phyloP scores from a whole-genome alignment of 2,113 vertebrate genomes.

The Neodon shergylaensis region DNA sequence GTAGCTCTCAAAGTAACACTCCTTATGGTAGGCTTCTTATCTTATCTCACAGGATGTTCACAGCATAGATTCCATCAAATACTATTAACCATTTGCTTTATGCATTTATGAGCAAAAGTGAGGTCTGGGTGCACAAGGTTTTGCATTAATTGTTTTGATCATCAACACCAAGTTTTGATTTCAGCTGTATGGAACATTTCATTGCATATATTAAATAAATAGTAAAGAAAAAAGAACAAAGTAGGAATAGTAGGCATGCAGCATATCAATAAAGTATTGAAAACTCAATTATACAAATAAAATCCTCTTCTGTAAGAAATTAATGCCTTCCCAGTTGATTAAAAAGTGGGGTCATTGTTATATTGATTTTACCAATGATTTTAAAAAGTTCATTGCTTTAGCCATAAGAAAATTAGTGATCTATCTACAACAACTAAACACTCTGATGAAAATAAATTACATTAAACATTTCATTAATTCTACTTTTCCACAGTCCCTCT shows the following conservation, averaged over 20 bases:
- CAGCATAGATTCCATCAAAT: background rate
- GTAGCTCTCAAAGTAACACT: background rate
- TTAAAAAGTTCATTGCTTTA: background rate
- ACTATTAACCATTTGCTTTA: background rate
- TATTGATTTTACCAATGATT: background rate
- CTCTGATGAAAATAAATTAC: conserved; percentile 47
- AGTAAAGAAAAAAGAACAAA: background rate
- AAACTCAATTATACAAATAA: background rate
- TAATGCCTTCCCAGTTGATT: background rate
- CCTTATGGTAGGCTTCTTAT: background rate
- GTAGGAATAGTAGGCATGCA: background rate
- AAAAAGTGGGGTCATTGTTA: background rate
- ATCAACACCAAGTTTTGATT: background rate
- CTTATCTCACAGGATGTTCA: background rate
- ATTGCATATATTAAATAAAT: background rate
- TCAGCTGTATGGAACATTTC: background rate
- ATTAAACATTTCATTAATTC: conserved; percentile 35
- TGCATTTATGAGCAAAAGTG: background rate
- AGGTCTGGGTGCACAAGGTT: background rate
- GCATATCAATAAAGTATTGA: background rate
- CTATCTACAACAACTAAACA: background rate
- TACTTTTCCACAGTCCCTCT: background rate
- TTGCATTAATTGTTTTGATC: background rate
- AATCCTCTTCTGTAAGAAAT: background rate
- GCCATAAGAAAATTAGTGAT: background rate